These are phyloP conservation scores for Eurois occulta DNA, from an alignment of 2,888 invertebrate genomes.

Conservation along the genomic window DNA sequence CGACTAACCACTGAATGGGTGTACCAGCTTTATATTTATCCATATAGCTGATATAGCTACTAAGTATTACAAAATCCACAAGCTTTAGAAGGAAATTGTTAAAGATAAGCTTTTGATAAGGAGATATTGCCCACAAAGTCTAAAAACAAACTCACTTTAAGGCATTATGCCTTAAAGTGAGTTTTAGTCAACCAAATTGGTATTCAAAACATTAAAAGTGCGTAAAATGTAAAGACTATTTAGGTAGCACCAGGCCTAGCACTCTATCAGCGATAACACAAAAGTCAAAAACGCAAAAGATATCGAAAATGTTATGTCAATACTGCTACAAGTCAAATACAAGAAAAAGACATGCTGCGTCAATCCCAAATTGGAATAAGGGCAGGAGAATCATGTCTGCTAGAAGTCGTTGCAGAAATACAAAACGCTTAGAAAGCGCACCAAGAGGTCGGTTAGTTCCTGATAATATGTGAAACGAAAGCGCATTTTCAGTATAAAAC, in stretches of 20 bases:
- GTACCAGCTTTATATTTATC: not conserved
- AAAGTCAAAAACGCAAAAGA: not conserved
- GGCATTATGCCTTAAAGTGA: no score
- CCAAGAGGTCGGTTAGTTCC: not conserved
- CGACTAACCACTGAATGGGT: conserved; percentile 19
- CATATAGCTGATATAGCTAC: not conserved
- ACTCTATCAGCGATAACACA: not conserved
- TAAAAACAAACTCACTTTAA: not conserved
- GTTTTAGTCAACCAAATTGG: not conserved
- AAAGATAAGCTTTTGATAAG: not conserved
- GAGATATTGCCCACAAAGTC: not conserved
- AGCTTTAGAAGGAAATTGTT: not conserved
- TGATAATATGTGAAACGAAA: not conserved
- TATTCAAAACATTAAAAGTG: not conserved
- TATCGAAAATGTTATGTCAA: not conserved
- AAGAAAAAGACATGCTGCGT: no score
- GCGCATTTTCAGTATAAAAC: not conserved
- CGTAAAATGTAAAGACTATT: not conserved
- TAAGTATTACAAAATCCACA: not conserved
- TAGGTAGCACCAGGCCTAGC: not conserved
- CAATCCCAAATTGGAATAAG: no score
- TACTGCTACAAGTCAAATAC: not conserved
- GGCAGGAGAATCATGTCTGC: no score
- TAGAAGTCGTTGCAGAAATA: not conserved
- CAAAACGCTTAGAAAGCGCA: not conserved